Evolutionary conservation across 2,797 vertebrate species (phyloP).

Genomic region (Rhynchonycteris naso): DNA sequence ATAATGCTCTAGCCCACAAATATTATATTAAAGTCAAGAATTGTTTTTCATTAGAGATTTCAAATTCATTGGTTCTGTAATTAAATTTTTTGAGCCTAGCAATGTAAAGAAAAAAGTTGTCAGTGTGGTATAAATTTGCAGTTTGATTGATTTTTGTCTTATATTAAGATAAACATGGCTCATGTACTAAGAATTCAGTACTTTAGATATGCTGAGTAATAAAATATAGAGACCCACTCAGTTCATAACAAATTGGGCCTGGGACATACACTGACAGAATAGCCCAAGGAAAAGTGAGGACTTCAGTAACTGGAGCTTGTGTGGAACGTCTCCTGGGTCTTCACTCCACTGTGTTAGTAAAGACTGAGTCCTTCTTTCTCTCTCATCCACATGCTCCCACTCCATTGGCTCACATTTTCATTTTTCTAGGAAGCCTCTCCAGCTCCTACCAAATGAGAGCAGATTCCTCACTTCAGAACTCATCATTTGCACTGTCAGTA

Average conservation of each 20-base stretch:
- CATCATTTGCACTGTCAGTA: not conserved
- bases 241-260: not conserved
- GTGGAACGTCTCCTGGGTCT: not conserved
- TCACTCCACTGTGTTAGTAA: not conserved
- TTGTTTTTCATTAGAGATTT: slow-evolving; percentile 41
- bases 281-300: not conserved
- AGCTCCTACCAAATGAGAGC: not conserved
- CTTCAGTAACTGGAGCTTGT: not conserved
- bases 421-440: not conserved
- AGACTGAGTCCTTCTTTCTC: not conserved
- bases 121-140: not conserved
- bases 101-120: slow-evolving; percentile 23
- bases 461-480: not conserved
- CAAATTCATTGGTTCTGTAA: slow-evolving; percentile 38
- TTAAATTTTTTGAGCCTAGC: slow-evolving; percentile 51
- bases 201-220: slow-evolving; percentile 1
- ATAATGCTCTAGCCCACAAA: slow-evolving; percentile 22
- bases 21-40: slow-evolving; percentile 60
- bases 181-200: not conserved
- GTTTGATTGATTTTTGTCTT: slow-evolving; percentile 45
- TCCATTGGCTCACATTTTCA: not conserved
- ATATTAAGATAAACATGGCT: not conserved
- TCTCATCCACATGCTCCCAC: not conserved
- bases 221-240: not conserved
- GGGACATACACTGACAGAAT: not conserved